These are phyloP conservation scores for Dicrurus megarhynchus DNA, from an alignment of 2,113 vertebrate species.

Conservation along the genomic window DNA sequence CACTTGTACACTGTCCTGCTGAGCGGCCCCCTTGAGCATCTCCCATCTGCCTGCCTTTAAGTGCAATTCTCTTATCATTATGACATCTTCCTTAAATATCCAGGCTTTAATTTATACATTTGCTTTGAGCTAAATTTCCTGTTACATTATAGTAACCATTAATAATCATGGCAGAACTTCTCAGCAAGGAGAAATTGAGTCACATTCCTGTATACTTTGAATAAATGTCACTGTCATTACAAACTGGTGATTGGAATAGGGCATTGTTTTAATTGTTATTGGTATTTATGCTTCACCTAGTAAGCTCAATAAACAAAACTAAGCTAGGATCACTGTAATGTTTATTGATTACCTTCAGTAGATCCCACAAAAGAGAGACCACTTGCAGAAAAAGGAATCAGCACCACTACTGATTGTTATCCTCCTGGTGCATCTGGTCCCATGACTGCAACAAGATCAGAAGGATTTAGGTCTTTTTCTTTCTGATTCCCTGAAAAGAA, in stretches of 20 bases:
- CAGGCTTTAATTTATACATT: background rate
- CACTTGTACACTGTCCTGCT: background rate
- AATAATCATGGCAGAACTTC: background rate
- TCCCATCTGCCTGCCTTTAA: background rate
- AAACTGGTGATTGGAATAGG: background rate
- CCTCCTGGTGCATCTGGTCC: background rate
- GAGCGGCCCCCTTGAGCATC: background rate
- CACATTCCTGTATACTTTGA: background rate
- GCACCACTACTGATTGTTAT: background rate
- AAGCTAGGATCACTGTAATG: background rate
- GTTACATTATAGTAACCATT: background rate
- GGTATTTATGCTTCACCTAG: background rate
- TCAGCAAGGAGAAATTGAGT: background rate
- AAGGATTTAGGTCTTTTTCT: background rate
- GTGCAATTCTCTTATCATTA: background rate
- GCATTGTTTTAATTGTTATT: background rate
- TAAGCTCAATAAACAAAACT: background rate
- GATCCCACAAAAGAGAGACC: background rate
- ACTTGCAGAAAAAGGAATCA: background rate
- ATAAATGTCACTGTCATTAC: background rate
- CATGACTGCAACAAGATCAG: background rate
- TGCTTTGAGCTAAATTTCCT: background rate
- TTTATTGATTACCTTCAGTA: background rate
- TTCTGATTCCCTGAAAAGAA: background rate
- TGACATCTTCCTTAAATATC: background rate